Evolutionary conservation across 2,888 invertebrate species (phyloP).

Genomic region (Spisula subtruncata): DNA sequence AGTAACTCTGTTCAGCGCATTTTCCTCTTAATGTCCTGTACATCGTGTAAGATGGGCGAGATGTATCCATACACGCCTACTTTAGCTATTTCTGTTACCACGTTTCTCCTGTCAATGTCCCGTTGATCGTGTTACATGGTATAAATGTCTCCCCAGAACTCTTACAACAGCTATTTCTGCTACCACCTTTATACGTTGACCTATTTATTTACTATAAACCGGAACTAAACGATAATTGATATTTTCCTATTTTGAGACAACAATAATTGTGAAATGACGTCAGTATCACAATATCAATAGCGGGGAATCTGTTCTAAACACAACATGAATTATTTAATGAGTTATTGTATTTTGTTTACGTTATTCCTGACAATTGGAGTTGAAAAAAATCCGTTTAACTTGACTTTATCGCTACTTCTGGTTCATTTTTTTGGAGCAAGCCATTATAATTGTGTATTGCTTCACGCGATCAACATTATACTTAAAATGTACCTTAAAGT

Average conservation of each 20-base stretch:
- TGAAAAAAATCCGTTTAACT: neutral
- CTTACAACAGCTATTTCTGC: neutral
- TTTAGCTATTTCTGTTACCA: too few species aligned
- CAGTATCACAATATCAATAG: neutral
- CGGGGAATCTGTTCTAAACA: neutral
- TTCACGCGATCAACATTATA: too few species aligned
- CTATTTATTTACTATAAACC: conserved; percentile 13
- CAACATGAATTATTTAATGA: neutral
- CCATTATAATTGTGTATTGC: too few species aligned
- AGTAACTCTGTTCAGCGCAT: too few species aligned
- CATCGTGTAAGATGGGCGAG: too few species aligned
- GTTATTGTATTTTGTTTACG: neutral
- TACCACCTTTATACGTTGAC: neutral
- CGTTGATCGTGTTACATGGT: too few species aligned
- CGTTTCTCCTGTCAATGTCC: too few species aligned
- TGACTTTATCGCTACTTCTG: neutral
- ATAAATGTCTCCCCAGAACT: neutral
- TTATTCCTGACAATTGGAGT: neutral
- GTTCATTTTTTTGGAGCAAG: too few species aligned
- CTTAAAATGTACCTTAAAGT: too few species aligned
- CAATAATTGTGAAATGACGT: neutral
- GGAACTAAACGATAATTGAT: conserved; percentile 1
- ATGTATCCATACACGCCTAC: too few species aligned
- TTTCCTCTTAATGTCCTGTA: too few species aligned
- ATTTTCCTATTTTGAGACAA: neutral